These are phyloP conservation scores for Myotis findleyi DNA, from an alignment of 2,797 vertebrate genomes.

Conservation along the genomic window DNA sequence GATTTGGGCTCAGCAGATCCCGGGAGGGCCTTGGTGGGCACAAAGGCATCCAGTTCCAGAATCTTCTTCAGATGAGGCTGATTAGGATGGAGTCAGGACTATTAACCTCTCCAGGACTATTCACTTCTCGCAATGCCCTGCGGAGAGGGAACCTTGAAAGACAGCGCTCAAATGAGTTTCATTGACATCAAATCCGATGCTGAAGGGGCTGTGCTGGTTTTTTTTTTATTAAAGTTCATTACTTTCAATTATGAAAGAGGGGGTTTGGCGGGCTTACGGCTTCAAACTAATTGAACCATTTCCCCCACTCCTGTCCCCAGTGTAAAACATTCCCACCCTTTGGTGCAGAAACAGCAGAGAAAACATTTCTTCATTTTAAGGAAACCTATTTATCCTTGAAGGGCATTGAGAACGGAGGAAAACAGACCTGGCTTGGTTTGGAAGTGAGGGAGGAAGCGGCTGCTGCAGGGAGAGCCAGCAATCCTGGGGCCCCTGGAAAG, in stretches of 20 bases:
- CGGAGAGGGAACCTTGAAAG: slow-evolving; percentile 55
- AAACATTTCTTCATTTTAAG: slow-evolving; percentile 69
- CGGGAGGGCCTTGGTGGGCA: neutral
- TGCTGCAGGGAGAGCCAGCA: neutral
- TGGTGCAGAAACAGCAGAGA: neutral
- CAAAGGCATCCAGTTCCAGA: fast-evolving
- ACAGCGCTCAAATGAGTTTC: slow-evolving; percentile 56
- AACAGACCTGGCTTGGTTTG: slow-evolving; percentile 41
- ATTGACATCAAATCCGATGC: slow-evolving; percentile 23
- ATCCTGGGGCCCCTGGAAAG: neutral
- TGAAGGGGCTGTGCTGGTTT: slow-evolving; percentile 57
- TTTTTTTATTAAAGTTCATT: slow-evolving; percentile 77
- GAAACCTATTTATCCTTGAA: slow-evolving; percentile 44
- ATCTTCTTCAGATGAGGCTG: neutral
- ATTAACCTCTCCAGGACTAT: slow-evolving; percentile 19
- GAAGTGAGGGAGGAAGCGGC: neutral
- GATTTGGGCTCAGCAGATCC: neutral
- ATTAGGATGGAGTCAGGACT: neutral
- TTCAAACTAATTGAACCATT: slow-evolving; percentile 48
- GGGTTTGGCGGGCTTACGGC: neutral
- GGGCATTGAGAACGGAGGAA: slow-evolving; percentile 46
- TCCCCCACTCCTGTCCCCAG: slow-evolving; percentile 13
- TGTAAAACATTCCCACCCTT: slow-evolving; percentile 50
- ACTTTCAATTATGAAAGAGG: slow-evolving; percentile 72
- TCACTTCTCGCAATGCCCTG: neutral